Conservation (phyloP, 2,888 invertebrate species). For the Leptura quadrifasciata region DNA sequence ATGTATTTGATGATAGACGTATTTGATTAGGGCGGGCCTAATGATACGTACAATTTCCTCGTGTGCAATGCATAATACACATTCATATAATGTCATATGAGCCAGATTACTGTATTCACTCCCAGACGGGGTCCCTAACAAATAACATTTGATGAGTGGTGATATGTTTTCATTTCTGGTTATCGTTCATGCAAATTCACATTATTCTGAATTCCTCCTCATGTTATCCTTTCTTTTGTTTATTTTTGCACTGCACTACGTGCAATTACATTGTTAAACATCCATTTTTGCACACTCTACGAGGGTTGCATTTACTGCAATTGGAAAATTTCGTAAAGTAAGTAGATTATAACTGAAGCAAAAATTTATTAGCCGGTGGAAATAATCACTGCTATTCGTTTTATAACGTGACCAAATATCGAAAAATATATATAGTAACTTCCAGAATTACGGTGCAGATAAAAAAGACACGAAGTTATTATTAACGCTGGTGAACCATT, state of each 20-base stretch:
- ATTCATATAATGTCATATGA: constrained; percentile 71
- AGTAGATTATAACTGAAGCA: no score
- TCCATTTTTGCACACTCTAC: not conserved
- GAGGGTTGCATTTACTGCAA: no score
- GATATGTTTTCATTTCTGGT: constrained; percentile 71
- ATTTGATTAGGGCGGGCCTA: constrained; percentile 72
- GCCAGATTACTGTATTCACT: constrained; percentile 72
- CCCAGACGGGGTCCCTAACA: constrained; percentile 69
- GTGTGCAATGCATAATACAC: constrained; percentile 68
- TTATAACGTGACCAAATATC: no score
- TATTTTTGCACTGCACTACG: constrained; percentile 21
- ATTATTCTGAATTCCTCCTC: constrained; percentile 58
- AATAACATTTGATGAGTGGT: constrained; percentile 71
- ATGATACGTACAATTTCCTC: constrained; percentile 73
- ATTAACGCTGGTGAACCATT: no score
- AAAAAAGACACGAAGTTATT: no score
- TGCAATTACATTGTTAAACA: constrained; percentile 30
- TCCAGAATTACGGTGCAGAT: no score
- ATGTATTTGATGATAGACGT: constrained; percentile 73
- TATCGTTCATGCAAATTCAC: constrained; percentile 69
- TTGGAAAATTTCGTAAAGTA: no score
- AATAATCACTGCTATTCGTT: no score
- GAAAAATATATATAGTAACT: no score
- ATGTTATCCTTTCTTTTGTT: constrained; percentile 38
- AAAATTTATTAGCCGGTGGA: no score